phyloP scores from a whole-genome alignment of 2,888 invertebrate species.

The Sesia bembeciformis region DNA sequence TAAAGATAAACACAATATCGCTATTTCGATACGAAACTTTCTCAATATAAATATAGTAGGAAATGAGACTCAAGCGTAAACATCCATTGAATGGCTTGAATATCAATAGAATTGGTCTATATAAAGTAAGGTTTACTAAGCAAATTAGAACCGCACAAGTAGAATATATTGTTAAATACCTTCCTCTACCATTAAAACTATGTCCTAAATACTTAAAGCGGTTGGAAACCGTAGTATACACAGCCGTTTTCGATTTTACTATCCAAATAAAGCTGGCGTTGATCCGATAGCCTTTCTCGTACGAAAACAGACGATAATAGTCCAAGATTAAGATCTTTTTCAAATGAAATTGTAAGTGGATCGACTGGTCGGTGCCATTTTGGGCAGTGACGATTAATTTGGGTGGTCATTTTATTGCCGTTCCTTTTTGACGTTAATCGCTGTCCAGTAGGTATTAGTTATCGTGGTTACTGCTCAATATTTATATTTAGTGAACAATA shows the following conservation, averaged over 20 bases:
- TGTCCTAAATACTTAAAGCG: not conserved
- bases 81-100: not conserved
- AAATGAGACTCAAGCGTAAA: not conserved
- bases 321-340: slow-evolving; percentile 55
- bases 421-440: not conserved
- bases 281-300: slow-evolving; percentile 59
- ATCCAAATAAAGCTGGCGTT: slow-evolving; percentile 42
- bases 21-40: not conserved
- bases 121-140: not conserved
- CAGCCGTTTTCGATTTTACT: slow-evolving; percentile 37
- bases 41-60: not conserved
- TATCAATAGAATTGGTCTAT: not conserved
- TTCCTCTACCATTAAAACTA: not conserved
- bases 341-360: slow-evolving; percentile 62
- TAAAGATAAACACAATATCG: not conserved
- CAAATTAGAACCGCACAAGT: not conserved
- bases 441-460: too few relatives aligned
- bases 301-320: slow-evolving; percentile 55
- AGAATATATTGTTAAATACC: not conserved
- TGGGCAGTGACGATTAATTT: slow-evolving; percentile 23
- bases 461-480: too few relatives aligned
- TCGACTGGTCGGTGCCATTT: slow-evolving; percentile 31
- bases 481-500: too few relatives aligned
- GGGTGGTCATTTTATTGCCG: not conserved
- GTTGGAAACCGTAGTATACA: not conserved